Conservation (phyloP, 2,888 invertebrate genomes). For the Plagodis dolabraria region DNA sequence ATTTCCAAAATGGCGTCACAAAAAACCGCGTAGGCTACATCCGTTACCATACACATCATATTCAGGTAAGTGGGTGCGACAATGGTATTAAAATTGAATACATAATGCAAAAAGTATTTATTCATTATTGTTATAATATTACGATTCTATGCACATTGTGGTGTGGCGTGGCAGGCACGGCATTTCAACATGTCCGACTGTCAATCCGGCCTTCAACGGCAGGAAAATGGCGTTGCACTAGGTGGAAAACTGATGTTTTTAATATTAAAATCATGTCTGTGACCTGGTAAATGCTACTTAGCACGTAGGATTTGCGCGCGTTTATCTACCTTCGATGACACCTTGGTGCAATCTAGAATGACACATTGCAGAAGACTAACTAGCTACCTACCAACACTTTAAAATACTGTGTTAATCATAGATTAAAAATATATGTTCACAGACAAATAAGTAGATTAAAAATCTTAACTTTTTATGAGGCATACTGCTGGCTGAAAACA, state of each 20-base stretch:
- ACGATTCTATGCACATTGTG: constrained; percentile 55
- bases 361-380: constrained; percentile 5
- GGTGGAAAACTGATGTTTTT: constrained; percentile 66
- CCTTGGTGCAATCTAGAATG: constrained; percentile 15
- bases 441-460: not conserved
- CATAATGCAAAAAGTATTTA: constrained; percentile 43
- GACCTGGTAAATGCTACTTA: constrained; percentile 36
- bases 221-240: constrained; percentile 69
- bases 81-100: constrained; percentile 42
- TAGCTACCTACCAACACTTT: no score
- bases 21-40: constrained; percentile 21
- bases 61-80: constrained; percentile 53
- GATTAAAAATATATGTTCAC: not conserved
- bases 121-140: constrained; percentile 51
- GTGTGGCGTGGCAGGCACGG: constrained; percentile 49
- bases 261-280: constrained; percentile 60
- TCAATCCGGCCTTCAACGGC: constrained; percentile 64
- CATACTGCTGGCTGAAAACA: constrained; percentile 28
- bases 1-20: constrained; percentile 14
- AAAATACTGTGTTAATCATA: no score
- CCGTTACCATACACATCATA: constrained; percentile 40
- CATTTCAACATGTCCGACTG: constrained; percentile 62
- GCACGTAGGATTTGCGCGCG: constrained; percentile 26
- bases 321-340: constrained; percentile 13
- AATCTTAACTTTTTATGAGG: not conserved